Base-by-base conservation (phyloP, 1,140 invertebrate species). In the Drosophila pallidifrons region DNA sequence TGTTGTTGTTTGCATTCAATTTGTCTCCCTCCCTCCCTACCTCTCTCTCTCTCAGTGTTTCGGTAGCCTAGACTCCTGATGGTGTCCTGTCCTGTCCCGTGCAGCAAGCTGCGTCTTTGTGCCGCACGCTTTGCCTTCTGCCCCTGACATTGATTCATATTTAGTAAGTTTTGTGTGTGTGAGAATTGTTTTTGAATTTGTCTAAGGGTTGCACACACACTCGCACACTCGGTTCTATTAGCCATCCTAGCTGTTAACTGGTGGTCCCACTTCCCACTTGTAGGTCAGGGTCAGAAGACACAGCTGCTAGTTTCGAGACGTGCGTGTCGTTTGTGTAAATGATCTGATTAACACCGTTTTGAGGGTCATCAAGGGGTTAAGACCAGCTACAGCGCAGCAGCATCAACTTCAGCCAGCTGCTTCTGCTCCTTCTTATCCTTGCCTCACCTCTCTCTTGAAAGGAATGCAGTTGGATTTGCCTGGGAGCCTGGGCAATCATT, bases 61-160 rank as follows among this genome's bases (percentile, higher is more conserved):
- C 82, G 75, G 79, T 81, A 86, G 82, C 75, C 78, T 52, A 64
- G 65, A 58, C 72, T 55, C 59, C 43, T 43, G 65, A 30, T 75
- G 5, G 30, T 10, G 7, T 2, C 35, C 8, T 7, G 71, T 79
- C 80, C 83, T 79, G 79, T 52, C 81, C 82, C 68, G 70, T 68
- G 74, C 57, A 54, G 85, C 83, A 89, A 89, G 85, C 85, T 88
- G 83, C 52, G 88, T 57, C 85, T 76, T 88, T 88, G 85, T 88
- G 74, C 80, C 79, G 77, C 82, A 86, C 82, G 82, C 82, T 82
- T 68, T 71, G 35, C 20, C 20, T 25, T 25, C 20, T 25, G 59
- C 66, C 55, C 63, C 71, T 89, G 83, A 88, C 83, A 88, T 89
- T 88, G 83, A 88, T 88, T 89, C 83, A 88, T 87, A 87, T 83